Evolutionary conservation across 2,888 invertebrate species (phyloP), one percentile per base, ranked within the genome.

Genomic region (Macrophya alboannulata): DNA sequence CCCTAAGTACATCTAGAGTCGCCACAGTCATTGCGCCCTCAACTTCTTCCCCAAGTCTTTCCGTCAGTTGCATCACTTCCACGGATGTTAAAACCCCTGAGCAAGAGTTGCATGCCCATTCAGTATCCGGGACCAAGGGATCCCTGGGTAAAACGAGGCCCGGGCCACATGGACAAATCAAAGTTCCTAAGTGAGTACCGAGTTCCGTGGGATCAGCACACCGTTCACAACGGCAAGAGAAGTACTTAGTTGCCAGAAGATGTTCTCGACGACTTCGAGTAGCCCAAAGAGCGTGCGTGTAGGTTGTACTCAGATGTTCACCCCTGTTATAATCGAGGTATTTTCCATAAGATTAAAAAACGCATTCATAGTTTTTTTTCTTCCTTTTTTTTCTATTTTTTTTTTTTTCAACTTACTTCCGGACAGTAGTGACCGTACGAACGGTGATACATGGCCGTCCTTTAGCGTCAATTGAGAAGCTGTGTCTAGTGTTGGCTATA

Each of bases 231-330:
- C 94, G 94, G 88, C 98, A 98, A 0, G 94, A 92, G 89, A 98
- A 98, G 91, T 97, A 97, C 93, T 98, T 98, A 0, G 97, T 97
- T 86, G 96, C 95, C 88, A 95, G 94, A 37, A 98, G 94, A 94
- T 98, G 98, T 88, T 97, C 97, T 86, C 97, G 95, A 88, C 98
- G 95, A 59, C 96, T 96, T 92, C 96, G 96, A 0, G 98, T 98
- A 1, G 97, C 97, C 98, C 98, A 98, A 86, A 98, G 93, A 12
- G 97, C 97, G 91, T 98, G 98, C 6, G 98, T 97, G 90, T 98
- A 98, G 95, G 97, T 97, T 0, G 98, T 98, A 10, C 96, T 95
- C 51, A 98, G 95, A 91, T 97, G 97, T 65, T 96, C 95, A 0
- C 96, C 97, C 92, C 95, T 95, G 84, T n/a, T 0, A 21, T 15